These are phyloP conservation scores for Ciona savignyi DNA, from an alignment of 23 tunicate genomes.

Conservation along the genomic window DNA sequence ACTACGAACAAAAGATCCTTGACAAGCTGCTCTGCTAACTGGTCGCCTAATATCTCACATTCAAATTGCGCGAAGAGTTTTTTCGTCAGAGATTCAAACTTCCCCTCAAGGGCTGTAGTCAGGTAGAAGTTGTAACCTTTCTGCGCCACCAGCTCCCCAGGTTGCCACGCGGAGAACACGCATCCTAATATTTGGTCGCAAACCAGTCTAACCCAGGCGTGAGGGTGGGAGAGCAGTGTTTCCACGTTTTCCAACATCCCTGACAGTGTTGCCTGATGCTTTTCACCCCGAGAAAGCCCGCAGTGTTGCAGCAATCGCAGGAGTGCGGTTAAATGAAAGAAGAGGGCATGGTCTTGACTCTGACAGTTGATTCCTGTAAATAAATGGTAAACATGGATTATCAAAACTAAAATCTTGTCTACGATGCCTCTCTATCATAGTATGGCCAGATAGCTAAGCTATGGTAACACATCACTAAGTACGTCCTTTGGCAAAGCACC, in stretches of 20 bases:
- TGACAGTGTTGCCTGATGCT: conserved; percentile 3
- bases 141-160: conserved; percentile 17
- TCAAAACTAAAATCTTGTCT: no score
- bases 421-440: no score
- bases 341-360: conserved; percentile 48
- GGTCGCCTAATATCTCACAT: conserved; percentile 6
- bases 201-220: conserved; percentile 70
- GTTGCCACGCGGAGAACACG: conserved; percentile 37
- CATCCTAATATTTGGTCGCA: conserved; percentile 55
- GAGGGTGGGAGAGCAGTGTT: conserved; percentile 42
- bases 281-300: conserved; percentile 8
- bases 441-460: no score
- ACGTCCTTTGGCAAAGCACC: no score
- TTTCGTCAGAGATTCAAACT: conserved; percentile 14
- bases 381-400: no score
- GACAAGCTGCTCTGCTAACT: conserved; percentile 61
- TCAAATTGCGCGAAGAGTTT: conserved; percentile 40
- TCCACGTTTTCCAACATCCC: conserved; percentile 26
- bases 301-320: conserved; percentile 35
- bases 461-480: no score
- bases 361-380: conserved; percentile 34
- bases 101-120: conserved; percentile 27
- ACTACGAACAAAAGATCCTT: conserved; percentile 54
- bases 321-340: conserved; percentile 48
- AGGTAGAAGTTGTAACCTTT: conserved; percentile 11